Base-by-base conservation (phyloP, 2,888 invertebrate genomes). In the Spicauda simplicius region DNA sequence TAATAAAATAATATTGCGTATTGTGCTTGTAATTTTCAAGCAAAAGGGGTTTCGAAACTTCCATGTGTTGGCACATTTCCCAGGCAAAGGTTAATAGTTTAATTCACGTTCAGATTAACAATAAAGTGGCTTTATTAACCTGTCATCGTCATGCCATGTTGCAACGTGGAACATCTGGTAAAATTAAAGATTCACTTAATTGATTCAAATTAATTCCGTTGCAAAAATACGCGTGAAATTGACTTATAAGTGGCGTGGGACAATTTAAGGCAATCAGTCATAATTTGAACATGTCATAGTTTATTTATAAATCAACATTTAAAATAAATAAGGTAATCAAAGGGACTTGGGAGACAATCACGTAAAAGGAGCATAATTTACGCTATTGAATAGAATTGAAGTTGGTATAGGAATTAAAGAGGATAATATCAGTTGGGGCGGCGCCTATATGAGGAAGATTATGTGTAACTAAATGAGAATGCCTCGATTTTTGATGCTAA, bases 31-130 rank as follows among this genome's bases (percentile, higher is more conserved):
- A 52, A 61, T 67, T 61, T 67, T 61, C 56, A 62, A 37, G 61
- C 61, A 30, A 52, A 62, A 57, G 74, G 58, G 72, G 76, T 87
- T 83, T 85, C 79, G 85, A 80, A 86, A 87, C 76, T 65, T 69
- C 69, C 69, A 74, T 72, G 72, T 66, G 71, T 73, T 71, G 69
- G 67, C 70, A 77, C 73, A 78, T 83, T 81, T 88, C 88, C 80
- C 86, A 86, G 76, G 82, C 79, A 86, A 84, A 88, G 88, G 86
- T 88, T 87, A 88, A 84, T 84, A 81, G 81, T 86, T 78, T 80
- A 75, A 82, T 81, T 81, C 77, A 72, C 73, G 70, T 72, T 64
- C 63, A 72, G 72, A 75, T 74, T 74, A 73, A 45, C 70, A 70
- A 69, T 73, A 71, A 67, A 69, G 69, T 69, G 71, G 71, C 70